A percentile compares a stretch with the other conserved stretches of the same genome.
phyloP scores from a whole-genome alignment of 2,113 vertebrate species.

The Carettochelys insculpta region DNA sequence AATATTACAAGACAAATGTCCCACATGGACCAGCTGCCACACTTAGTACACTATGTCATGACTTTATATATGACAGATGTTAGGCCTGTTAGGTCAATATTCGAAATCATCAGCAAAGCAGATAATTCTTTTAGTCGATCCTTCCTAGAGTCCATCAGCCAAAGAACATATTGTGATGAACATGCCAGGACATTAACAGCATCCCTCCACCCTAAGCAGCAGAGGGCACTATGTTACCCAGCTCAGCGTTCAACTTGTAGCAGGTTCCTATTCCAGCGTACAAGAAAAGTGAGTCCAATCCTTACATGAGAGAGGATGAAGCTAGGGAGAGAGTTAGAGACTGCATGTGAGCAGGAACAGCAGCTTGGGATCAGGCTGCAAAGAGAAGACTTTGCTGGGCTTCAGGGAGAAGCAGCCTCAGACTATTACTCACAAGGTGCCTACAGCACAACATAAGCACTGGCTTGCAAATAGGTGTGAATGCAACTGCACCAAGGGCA shows the following conservation, averaged over 20 bases:
- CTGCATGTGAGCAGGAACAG: neutral
- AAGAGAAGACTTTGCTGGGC: neutral
- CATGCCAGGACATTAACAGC: neutral
- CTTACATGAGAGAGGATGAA: neutral
- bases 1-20: neutral
- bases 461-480: neutral
- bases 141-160: neutral
- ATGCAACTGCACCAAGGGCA: neutral
- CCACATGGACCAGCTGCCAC: neutral
- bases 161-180: neutral
- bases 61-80: accelerated
- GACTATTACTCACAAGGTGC: neutral
- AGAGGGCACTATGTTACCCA: neutral
- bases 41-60: neutral
- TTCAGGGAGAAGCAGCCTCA: accelerated
- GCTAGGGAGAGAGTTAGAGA: neutral
- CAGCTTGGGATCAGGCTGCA: neutral
- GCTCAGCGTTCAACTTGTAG: neutral
- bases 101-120: neutral
- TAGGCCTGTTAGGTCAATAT: neutral
- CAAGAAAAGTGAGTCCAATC: neutral
- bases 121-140: neutral
- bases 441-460: neutral
- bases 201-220: accelerated
- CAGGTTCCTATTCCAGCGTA: accelerated